Evolutionary conservation across 1,140 invertebrate genomes (phyloP), one percentile per base, ranked within the genome.

Genomic region (Nomia melanderi): DNA sequence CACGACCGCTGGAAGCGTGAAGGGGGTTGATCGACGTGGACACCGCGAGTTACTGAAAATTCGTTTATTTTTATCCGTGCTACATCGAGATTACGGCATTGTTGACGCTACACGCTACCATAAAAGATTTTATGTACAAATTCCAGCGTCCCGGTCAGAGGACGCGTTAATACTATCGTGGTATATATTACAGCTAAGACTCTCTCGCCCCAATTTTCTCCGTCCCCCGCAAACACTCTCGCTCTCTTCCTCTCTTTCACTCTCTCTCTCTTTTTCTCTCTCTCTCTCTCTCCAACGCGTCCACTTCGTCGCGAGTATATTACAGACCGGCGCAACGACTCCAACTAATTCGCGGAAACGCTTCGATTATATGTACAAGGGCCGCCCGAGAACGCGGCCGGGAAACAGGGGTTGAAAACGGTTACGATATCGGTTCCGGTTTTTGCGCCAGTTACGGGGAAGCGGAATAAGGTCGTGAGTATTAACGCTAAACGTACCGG

Each of bases 21-120:
- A 17, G 14, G 44, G 44, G 20, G 20, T 20, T 17, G 47, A 39
- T n/a, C 53, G 17, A 60, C 41, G 31, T 54, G 41, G 23, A 12
- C 6, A 6, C 3, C 8, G 25, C 8, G 20, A 17, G 12, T 89
- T 90, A 90, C 86, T 91, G 86, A 91, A 91, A 92, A 91, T 90
- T 87, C 86, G 89, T 91, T 91, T 90, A 90, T 90, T 86, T 84
- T 41, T 71, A 56, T 84, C 54, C 65, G 75, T 78, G 71, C 82
- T 84, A 84, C 79, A 85, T 85, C 82, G 62, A 78, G 57, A 73
- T 83, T 83, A 80, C 73, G 81, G 23, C 66, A n/a, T n/a, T n/a
- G 62, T 65, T 66, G 56, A 71, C 66, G 54, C 66, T 85, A 85
- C 44, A 59, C 56, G 23, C 82, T 85, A 85, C 44, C 57, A 69